phyloP scores from a whole-genome alignment of 2,888 invertebrate genomes.

The Phortica magna region DNA sequence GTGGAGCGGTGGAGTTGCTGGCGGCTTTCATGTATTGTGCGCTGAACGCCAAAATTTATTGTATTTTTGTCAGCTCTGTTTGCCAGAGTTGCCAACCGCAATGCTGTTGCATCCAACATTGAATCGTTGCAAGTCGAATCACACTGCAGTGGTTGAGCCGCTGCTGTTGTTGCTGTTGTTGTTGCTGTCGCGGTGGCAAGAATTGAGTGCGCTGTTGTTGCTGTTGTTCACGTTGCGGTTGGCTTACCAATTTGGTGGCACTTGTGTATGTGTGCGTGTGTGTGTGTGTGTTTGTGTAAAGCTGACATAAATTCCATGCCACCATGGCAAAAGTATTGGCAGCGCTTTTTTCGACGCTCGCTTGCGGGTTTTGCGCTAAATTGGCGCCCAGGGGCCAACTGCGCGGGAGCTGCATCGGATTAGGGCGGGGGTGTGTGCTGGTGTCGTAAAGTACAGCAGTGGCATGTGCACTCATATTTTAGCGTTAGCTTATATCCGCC shows the following conservation, averaged over 20 bases:
- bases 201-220: constrained; percentile 5
- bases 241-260: constrained; percentile 50
- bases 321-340: neutral
- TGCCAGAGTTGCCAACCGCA: constrained; percentile 48
- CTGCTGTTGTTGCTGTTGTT: constrained; percentile 25
- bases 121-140: neutral
- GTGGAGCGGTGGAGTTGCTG: no score
- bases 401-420: constrained; percentile 49
- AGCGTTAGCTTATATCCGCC: constrained; percentile 28
- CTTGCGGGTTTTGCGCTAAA: constrained; percentile 9
- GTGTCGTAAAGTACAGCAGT: constrained; percentile 34
- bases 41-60: constrained; percentile 13
- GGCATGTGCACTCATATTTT: constrained; percentile 30
- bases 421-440: constrained; percentile 41
- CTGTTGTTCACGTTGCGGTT: constrained; percentile 58
- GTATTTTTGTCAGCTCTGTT: constrained; percentile 19
- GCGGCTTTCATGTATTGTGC: neutral
- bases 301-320: constrained; percentile 71
- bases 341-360: constrained; percentile 12
- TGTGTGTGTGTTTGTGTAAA: constrained; percentile 54
- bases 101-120: constrained; percentile 45
- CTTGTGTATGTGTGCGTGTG: constrained; percentile 23
- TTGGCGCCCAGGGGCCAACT: constrained; percentile 10
- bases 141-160: constrained; percentile 24
- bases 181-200: constrained; percentile 18